Evolutionary conservation across 2,113 vertebrate genomes (phyloP), one percentile per base, ranked within the genome.

Genomic region (Vombatus ursinus): DNA sequence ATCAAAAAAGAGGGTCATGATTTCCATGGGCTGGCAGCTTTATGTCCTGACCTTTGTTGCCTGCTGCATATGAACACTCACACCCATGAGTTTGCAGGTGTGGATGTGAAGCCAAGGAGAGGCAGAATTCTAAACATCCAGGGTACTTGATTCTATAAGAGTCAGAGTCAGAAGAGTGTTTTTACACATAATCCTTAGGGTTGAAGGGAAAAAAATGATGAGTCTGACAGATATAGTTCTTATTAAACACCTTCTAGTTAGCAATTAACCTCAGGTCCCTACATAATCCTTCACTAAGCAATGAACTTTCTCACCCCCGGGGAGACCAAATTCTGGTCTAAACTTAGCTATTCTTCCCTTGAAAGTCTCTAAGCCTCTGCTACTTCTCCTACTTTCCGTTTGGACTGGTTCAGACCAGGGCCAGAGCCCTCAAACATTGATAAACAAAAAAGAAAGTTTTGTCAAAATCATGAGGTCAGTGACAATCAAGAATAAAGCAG

Each of bases 231-330:
- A 84, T 77, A n/a, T 23, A 19, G 16, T 84, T 84, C 68, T 94
- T 91, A 94, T 89, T 52, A 95, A 96, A 44, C 25, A 89, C 49
- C 95, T 48, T 48, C 24, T 91, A n/a, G 93, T 91, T 90, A 93
- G 8, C 24, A 93, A 50, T 48, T 44, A 22, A 0, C 50, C 91
- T 93, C 53, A 91, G 25, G 84, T 10, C 24, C 89, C 14, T 0
- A 91, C 8, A 93, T 92, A 95, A 92, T 23, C 61, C 50, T 93
- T 91, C 93, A 92, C 95, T 61, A 68, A 5, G 44, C 25, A 1
- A 25, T 91, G 92, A 23, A 91, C 49, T 28, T 28, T 92, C 28
- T 93, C 19, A n/a, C 51, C 44, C 90, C 54, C n/a, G 51, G 9
- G 68, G 92, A 97, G 47, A 16, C 23, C 61, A 96, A 91, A 91